phyloP scores from a whole-genome alignment of 2,888 invertebrate species.

The Agonopterix subpropinquella region DNA sequence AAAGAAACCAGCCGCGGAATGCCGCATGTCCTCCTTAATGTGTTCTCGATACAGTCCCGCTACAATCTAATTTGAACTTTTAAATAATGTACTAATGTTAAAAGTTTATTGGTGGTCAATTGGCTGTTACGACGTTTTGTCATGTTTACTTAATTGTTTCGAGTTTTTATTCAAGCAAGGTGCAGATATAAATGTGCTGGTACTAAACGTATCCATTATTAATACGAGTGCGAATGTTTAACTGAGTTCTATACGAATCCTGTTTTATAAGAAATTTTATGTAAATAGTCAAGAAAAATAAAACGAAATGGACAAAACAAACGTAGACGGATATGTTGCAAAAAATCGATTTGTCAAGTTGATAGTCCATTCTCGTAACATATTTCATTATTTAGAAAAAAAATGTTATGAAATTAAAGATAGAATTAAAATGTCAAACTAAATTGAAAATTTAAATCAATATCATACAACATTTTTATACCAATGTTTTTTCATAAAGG shows the following conservation, averaged over 20 bases:
- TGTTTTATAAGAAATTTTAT: too few relatives aligned
- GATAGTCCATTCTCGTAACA: too few relatives aligned
- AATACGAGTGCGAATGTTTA: slow-evolving; percentile 8
- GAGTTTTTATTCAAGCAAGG: slow-evolving; percentile 69
- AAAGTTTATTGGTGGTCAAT: slow-evolving; percentile 49
- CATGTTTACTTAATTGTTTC: slow-evolving; percentile 62
- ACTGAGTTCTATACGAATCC: slow-evolving; percentile 2
- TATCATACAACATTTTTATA: too few relatives aligned
- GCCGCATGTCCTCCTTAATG: slow-evolving; percentile 54
- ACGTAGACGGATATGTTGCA: too few relatives aligned
- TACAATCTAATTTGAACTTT: slow-evolving; percentile 55
- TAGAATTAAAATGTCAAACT: too few relatives aligned
- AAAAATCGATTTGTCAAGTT: too few relatives aligned
- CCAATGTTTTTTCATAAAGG: too few relatives aligned
- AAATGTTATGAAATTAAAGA: too few relatives aligned
- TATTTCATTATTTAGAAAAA: too few relatives aligned
- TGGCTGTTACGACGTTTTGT: slow-evolving; percentile 52
- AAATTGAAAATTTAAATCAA: too few relatives aligned
- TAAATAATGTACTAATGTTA: slow-evolving; percentile 42
- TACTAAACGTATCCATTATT: slow-evolving; percentile 11
- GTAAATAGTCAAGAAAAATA: too few relatives aligned
- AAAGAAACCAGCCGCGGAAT: slow-evolving; percentile 68
- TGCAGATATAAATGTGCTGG: slow-evolving; percentile 58
- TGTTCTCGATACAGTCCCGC: slow-evolving; percentile 36
- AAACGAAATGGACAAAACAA: too few relatives aligned